A percentile compares a stretch with the other conserved stretches of the same genome.
These are phyloP conservation scores for Leuciscus waleckii DNA, from an alignment of 2,797 vertebrate genomes.

Conservation along the genomic window DNA sequence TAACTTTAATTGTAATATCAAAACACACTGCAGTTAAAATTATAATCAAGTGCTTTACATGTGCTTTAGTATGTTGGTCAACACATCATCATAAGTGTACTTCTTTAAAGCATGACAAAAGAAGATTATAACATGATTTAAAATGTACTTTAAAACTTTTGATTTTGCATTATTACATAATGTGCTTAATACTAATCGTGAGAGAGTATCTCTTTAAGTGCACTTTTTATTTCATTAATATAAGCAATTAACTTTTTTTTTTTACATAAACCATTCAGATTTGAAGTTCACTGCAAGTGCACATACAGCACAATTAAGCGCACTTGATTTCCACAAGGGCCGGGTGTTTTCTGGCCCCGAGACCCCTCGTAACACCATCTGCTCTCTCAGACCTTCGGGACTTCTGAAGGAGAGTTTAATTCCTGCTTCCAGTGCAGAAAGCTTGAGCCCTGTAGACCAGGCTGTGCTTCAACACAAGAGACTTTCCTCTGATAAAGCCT, in stretches of 20 bases:
- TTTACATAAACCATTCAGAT: not conserved
- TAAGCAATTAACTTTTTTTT: not conserved
- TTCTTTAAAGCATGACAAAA: not conserved
- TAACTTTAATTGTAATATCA: not conserved
- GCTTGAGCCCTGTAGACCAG: not conserved
- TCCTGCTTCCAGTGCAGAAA: constrained; percentile 4
- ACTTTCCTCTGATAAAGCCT: constrained; percentile 15
- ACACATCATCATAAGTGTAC: not conserved
- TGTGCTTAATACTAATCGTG: too few species aligned
- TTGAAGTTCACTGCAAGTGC: not conserved
- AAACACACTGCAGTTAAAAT: too few species aligned
- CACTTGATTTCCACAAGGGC: not conserved
- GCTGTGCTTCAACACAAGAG: constrained; percentile 6
- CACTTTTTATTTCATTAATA: not conserved
- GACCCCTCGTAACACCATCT: not conserved
- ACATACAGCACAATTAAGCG: not conserved
- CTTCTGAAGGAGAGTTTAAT: not conserved
- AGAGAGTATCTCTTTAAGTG: not conserved
- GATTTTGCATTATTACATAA: not conserved
- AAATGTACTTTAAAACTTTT: not conserved
- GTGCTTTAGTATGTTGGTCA: not conserved
- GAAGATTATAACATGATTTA: not conserved
- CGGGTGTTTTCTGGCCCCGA: not conserved
- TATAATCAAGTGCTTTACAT: not conserved
- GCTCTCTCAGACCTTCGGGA: not conserved